Evolutionary conservation across 2,797 vertebrate species (phyloP), one percentile per base, ranked within the genome.

Genomic region (Gallirallus australis): DNA sequence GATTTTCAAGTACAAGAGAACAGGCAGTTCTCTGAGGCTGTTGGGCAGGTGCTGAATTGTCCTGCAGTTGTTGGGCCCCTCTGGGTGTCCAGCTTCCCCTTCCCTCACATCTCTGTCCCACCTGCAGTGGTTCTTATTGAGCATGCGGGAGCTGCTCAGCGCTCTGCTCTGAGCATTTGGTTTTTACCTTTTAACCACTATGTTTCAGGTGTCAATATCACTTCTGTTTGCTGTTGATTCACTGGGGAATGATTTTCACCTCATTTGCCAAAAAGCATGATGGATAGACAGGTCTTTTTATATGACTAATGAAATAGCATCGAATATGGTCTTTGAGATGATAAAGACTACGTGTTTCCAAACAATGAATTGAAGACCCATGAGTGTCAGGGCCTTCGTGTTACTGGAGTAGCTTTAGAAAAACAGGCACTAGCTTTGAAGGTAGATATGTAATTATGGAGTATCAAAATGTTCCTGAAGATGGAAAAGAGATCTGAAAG

Each of bases 1-100:
- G n/a, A 30, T 56, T 82, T 73, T 57, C 27, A 63, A 30, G 48
- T 37, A 8, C 42, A 63, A 6, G n/a, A 69, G 56, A 48, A 48
- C 1, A 1, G n/a, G 21, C 21, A 28, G 0, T 24, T 68, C 15
- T 42, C 11, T 9, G 0, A n/a, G 35, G n/a, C 31, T 45, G 40
- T 14, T 42, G 23, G 65, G 42, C 50, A 72, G 45, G 14, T 72
- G 56, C 54, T 35, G 64, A 80, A 28, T 28, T 73, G 50, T 75
- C 56, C 52, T 35, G 30, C n/a, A 57, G 1, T 40, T 71, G 24
- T 5, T 31, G 25, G 52, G 35, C 8, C 15, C 64, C 33, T 52
- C 30, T 45, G 9, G 20, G 14, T 48, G 45, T 15, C 37, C 39
- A 25, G 1, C 45, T 20, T 47, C 45, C 18, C 25, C 5, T n/a